Percentiles rank a stretch among this genome's conserved stretches.
These are phyloP conservation scores for Ochropleura leucogaster DNA, from an alignment of 2,888 invertebrate genomes.

Conservation along the genomic window DNA sequence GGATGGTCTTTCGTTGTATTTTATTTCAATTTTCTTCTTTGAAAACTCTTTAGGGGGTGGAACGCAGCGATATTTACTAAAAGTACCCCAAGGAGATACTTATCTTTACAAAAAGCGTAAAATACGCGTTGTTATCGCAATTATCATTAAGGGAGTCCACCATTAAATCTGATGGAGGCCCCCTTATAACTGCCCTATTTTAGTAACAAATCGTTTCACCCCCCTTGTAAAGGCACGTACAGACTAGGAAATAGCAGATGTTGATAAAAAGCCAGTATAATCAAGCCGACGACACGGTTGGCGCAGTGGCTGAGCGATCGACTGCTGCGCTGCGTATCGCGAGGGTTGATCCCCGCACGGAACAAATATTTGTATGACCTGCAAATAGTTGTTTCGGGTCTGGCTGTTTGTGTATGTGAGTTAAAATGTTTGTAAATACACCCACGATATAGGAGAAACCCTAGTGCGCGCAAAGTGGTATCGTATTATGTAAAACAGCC, in stretches of 20 bases:
- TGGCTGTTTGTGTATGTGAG: too few relatives aligned
- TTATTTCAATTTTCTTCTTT: conserved; percentile 5
- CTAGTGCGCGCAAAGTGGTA: too few relatives aligned
- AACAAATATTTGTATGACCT: too few relatives aligned
- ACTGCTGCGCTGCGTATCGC: too few relatives aligned
- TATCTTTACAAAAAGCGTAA: conserved; percentile 56
- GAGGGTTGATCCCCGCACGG: too few relatives aligned
- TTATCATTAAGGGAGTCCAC: conserved; percentile 62
- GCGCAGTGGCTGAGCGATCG: too few relatives aligned
- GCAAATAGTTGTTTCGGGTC: too few relatives aligned
- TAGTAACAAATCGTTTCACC: conserved; percentile 52
- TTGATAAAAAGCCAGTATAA: background rate
- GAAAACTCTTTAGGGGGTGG: background rate
- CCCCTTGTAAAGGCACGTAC: conserved; percentile 35
- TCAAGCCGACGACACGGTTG: too few relatives aligned
- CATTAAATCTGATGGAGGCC: conserved; percentile 55
- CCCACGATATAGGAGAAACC: too few relatives aligned
- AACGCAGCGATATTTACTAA: conserved; percentile 43
- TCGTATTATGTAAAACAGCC: too few relatives aligned
- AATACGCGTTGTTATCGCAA: conserved; percentile 58
- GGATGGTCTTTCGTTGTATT: background rate
- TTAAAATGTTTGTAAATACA: too few relatives aligned
- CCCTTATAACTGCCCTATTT: conserved; percentile 54
- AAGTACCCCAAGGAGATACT: conserved; percentile 40
- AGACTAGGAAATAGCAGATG: background rate